These are phyloP conservation scores for Numenius arquata DNA, from an alignment of 2,113 vertebrate genomes.

Conservation along the genomic window DNA sequence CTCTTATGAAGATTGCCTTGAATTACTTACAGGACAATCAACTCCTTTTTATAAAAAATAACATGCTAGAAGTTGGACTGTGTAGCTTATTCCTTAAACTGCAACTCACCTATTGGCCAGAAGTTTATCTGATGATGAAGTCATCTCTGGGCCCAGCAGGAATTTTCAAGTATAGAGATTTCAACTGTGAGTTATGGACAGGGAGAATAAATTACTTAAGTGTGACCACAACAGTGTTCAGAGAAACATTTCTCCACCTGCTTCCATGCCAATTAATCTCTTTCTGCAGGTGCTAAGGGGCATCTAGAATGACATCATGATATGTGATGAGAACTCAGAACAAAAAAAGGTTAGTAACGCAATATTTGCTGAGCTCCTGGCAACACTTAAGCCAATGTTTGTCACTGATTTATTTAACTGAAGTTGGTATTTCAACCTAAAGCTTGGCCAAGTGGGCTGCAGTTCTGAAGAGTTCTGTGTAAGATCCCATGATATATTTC, in stretches of 20 bases:
- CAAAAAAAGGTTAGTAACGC: background rate
- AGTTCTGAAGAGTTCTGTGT: background rate
- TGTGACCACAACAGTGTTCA: background rate
- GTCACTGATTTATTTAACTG: background rate
- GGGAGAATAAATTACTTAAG: background rate
- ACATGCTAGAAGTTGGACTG: background rate
- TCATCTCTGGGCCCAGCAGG: background rate
- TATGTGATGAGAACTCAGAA: background rate
- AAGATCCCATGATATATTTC: background rate
- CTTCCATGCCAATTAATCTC: background rate
- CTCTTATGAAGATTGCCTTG: background rate
- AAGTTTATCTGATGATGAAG: background rate
- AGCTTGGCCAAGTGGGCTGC: background rate
- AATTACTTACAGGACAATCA: background rate
- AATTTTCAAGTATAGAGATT: background rate
- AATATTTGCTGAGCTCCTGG: background rate
- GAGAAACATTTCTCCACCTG: background rate
- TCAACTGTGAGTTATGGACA: background rate
- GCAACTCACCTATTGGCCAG: background rate
- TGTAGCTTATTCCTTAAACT: background rate
- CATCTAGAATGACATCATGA: background rate
- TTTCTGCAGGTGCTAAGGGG: background rate
- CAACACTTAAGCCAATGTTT: background rate
- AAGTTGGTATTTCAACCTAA: background rate
- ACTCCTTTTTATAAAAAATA: background rate